Evolutionary conservation across 2,797 vertebrate species (phyloP).

Genomic region (Hafferia zeledoni): DNA sequence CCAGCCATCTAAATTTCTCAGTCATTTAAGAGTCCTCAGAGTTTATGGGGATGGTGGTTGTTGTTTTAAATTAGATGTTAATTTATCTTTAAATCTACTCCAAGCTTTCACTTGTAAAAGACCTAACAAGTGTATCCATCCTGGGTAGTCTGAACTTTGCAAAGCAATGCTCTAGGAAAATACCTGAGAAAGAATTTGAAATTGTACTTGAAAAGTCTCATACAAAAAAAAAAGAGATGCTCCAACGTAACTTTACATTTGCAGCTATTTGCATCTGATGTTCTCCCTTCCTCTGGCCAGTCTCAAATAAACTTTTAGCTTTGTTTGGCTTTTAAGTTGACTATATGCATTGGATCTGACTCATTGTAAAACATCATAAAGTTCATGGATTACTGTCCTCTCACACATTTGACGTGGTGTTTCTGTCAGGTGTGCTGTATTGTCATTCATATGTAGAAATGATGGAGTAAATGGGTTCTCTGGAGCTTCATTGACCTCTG

Average conservation of each 20-base stretch:
- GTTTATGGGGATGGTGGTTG: background rate
- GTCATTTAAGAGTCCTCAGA: background rate
- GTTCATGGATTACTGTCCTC: background rate
- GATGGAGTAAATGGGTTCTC: background rate
- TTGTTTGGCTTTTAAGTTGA: background rate
- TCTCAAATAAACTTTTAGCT: background rate
- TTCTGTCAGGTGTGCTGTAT: background rate
- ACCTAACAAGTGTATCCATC: background rate
- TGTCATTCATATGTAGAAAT: background rate
- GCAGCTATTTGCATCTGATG: background rate
- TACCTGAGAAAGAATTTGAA: background rate
- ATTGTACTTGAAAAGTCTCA: background rate
- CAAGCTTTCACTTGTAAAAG: background rate
- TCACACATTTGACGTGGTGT: background rate
- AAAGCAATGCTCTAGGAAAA: background rate
- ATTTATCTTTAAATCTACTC: background rate
- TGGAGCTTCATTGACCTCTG: background rate
- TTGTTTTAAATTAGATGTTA: background rate
- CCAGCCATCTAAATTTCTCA: constrained; percentile 17
- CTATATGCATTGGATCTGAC: background rate
- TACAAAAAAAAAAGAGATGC: background rate
- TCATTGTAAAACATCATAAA: background rate
- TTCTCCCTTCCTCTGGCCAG: background rate
- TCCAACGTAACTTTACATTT: background rate
- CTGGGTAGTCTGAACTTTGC: background rate